These are phyloP conservation scores for Pandemis cinnamomeana DNA, from an alignment of 2,888 invertebrate genomes.

Conservation along the genomic window DNA sequence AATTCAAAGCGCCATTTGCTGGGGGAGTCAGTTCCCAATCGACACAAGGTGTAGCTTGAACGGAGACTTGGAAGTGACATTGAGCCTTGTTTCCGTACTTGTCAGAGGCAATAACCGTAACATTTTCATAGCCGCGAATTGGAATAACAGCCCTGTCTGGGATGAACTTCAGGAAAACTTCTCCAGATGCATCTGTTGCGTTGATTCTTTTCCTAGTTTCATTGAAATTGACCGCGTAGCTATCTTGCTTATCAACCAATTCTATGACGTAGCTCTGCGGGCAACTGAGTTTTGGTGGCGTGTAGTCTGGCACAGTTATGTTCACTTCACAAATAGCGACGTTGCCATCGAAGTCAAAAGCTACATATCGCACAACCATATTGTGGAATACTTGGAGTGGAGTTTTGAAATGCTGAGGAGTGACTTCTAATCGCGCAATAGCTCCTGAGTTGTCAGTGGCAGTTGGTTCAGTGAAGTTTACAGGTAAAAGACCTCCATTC, in stretches of 20 bases:
- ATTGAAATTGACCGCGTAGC: constrained; percentile 95
- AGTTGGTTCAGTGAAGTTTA: constrained; percentile 96
- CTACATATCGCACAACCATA: constrained; percentile 96
- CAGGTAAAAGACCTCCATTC: constrained; percentile 94
- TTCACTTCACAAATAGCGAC: constrained; percentile 98
- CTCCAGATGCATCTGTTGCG: constrained; percentile 94
- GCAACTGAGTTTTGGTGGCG: constrained; percentile 94
- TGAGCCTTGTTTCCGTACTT: constrained; percentile 94
- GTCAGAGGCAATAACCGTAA: constrained; percentile 95
- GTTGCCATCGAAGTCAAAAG: constrained; percentile 98
- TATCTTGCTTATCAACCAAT: constrained; percentile 94
- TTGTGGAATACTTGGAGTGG: constrained; percentile 95
- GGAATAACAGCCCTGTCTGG: constrained; percentile 94
- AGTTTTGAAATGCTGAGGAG: constrained; percentile 95
- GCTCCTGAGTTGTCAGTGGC: constrained; percentile 98
- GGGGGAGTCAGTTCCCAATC: constrained; percentile 97
- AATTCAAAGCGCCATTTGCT: constrained; percentile 94
- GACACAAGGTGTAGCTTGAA: constrained; percentile 96
- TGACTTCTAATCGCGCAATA: constrained; percentile 96
- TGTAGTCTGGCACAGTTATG: constrained; percentile 96
- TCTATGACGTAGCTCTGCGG: constrained; percentile 98
- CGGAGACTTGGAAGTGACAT: constrained; percentile 97
- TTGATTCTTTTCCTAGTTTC: constrained; percentile 94
- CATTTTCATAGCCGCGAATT: constrained; percentile 95
- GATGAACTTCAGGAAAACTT: constrained; percentile 91